These are phyloP conservation scores for Melanotaenia nigrans DNA, from an alignment of 2,797 vertebrate genomes.

Conservation along the genomic window DNA sequence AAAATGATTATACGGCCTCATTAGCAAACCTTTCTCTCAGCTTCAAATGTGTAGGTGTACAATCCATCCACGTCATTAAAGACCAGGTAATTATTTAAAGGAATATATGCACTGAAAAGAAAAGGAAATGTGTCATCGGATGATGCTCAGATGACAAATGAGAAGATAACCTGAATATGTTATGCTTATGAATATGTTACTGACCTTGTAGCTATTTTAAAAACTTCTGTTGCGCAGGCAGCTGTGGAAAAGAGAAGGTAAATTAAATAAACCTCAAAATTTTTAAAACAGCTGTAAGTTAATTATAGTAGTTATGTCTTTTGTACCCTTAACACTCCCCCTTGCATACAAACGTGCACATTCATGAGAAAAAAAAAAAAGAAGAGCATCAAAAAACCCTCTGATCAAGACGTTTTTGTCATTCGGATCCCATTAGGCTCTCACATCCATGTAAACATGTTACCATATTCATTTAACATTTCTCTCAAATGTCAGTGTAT, in stretches of 20 bases:
- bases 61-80: constrained; percentile 97
- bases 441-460: no score
- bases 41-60: constrained; percentile 96
- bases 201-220: constrained; percentile 98
- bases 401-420: no score
- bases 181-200: constrained; percentile 17
- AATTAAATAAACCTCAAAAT: not conserved
- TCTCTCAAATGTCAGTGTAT: no score
- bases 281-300: not conserved
- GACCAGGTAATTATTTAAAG: constrained; percentile 97
- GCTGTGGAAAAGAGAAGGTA: constrained; percentile 79
- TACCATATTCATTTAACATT: no score
- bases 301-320: not conserved
- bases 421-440: no score
- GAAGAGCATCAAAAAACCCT: no score
- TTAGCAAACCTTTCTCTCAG: constrained; percentile 92
- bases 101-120: constrained; percentile 91
- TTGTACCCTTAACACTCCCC: not conserved
- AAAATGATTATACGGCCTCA: not conserved
- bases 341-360: no score
- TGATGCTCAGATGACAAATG: constrained; percentile 4
- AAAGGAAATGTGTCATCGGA: constrained; percentile 40
- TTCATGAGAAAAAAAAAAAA: no score
- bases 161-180: not conserved
- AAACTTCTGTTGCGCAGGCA: constrained; percentile 94